Evolutionary conservation across 2,113 vertebrate species (phyloP).

Genomic region (Calyptommatus sinebrachiatus): DNA sequence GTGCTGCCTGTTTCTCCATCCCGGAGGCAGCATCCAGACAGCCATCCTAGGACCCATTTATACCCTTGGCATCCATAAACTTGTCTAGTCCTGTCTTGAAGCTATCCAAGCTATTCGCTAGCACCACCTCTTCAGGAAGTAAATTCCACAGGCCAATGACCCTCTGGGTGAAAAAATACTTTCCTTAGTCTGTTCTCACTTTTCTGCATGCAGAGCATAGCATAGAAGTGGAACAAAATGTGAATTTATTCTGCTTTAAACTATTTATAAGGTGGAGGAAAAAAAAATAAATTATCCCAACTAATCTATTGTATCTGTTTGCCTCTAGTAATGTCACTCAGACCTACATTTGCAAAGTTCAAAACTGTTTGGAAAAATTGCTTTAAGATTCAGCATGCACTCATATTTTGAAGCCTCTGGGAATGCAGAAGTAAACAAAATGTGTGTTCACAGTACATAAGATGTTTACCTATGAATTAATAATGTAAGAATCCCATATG

Average conservation of each 20-base stretch:
- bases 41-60: no score
- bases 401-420: neutral
- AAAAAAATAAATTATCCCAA: neutral
- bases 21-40: no score
- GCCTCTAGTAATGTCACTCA: neutral
- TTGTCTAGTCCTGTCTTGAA: no score
- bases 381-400: neutral
- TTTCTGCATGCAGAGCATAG: neutral
- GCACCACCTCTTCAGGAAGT: no score
- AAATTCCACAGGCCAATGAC: no score
- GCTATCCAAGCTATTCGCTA: no score
- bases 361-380: neutral
- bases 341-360: neutral
- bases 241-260: slow-evolving; percentile 3
- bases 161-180: no score
- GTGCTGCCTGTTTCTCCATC: no score
- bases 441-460: neutral
- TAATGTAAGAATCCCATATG: neutral
- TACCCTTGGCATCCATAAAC: no score
- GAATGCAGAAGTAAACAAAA: neutral
- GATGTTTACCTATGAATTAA: neutral
- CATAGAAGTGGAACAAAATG: neutral
- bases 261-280: neutral
- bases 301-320: neutral
- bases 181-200: no score